A percentile compares a stretch with the other conserved stretches of the same genome.
phyloP scores from a whole-genome alignment of 37 sponge, comb jelly and placozoan genomes.

The Mnemiopsis leidyi region DNA sequence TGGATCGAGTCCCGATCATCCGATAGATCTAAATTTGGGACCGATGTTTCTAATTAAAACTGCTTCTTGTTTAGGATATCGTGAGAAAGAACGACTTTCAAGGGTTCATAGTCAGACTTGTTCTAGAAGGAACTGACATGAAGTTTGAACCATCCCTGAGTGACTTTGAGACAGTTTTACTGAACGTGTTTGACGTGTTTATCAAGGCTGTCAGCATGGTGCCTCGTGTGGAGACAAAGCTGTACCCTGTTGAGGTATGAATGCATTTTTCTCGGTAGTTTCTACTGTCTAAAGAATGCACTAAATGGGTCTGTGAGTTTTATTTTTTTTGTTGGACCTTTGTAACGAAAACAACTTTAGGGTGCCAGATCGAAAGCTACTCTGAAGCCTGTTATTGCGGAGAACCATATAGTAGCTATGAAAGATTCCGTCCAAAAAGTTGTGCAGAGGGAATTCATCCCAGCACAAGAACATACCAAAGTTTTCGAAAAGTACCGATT shows the following conservation, averaged over 20 bases:
- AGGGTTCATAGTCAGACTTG: conserved; percentile 82
- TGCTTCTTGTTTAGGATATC: neutral
- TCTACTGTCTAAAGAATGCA: neutral
- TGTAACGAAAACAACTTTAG: neutral
- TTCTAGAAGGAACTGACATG: conserved; percentile 73
- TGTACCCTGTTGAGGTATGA: conserved; percentile 77
- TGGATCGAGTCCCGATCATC: too few relatives aligned
- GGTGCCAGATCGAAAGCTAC: conserved; percentile 70
- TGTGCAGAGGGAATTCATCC: conserved; percentile 70
- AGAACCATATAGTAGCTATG: conserved; percentile 72
- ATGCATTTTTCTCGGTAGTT: too few relatives aligned
- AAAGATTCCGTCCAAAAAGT: conserved; percentile 72
- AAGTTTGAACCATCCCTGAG: conserved; percentile 83
- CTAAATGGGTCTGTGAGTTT: neutral
- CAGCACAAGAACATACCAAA: conserved; percentile 74
- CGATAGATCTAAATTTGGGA: neutral
- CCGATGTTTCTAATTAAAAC: neutral
- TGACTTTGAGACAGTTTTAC: conserved; percentile 82
- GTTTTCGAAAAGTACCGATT: conserved; percentile 78
- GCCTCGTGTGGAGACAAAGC: conserved; percentile 93
- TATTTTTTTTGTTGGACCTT: neutral
- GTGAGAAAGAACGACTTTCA: conserved; percentile 66
- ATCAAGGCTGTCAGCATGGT: conserved; percentile 77
- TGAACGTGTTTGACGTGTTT: conserved; percentile 88
- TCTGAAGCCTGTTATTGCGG: conserved; percentile 79